Base-by-base conservation (phyloP, 2,113 vertebrate genomes). In the Orycteropus afer region DNA sequence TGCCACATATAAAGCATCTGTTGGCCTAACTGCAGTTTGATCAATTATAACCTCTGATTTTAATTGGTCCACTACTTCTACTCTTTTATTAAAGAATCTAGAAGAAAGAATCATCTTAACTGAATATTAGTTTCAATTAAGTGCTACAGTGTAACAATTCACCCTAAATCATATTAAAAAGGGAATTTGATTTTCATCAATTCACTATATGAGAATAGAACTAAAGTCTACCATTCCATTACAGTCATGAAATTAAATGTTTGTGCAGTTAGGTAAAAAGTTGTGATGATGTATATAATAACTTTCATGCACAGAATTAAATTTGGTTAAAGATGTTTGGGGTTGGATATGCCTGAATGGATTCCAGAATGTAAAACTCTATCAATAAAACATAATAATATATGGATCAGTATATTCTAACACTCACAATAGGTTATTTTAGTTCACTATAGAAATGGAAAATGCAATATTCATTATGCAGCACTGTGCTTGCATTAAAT, bases 71-170 rank as follows among this genome's bases (percentile, higher is more conserved):
- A 91, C 98, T 87, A 97, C 92, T 57, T 97, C 32, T 69, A 80
- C 9, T 93, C 47, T 95, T 86, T 82, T 93, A 42, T 71, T 40
- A 69, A 96, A 95, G n/a, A 97, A 91, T n/a, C 55, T 92, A n/a
- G 37, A 27, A 93, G n/a, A 89, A 88, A 29, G 40, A 96, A 34
- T 86, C 42, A 59, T 51, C 47, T 94, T 96, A 95, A 77, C 12
- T 96, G 65, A 97, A 51, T 88, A 96, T 98, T 97, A 92, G 79
- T 97, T 98, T 98, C 97, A 97, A 96, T 98, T 98, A 98, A 51
- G 65, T 76, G 29, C 42, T 63, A 89, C 4, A 77, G 53, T 96
- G 22, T 83, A 96, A 87, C 82, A 97, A 92, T 97, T 77, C 55
- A 86, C 51, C 37, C 51, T 92, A 49, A 7, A 86, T 97, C 65